Base-by-base conservation (phyloP, 1,140 invertebrate species). In the Dendrolimus kikuchii region DNA sequence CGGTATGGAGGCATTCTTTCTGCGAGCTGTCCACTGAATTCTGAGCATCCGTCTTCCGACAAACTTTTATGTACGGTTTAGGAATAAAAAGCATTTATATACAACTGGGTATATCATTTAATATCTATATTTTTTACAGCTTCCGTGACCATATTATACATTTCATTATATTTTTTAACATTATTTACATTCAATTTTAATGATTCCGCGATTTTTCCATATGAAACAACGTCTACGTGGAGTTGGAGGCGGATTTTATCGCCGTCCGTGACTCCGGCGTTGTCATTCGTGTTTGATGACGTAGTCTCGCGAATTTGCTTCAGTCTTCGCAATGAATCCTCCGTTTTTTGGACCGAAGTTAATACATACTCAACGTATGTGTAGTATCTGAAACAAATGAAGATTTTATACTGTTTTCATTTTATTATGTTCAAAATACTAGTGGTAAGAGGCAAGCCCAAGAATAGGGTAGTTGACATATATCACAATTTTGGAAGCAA, bases 231-330 rank as follows among this genome's bases (percentile, higher is more conserved):
- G 89, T 99, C 97, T 6, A 97, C 90, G 62, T 93, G 91, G 9
- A 99, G 88, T 79, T 99, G 97, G 55, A 94, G 88, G 46, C 96
- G 89, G 78, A 98, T 98, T 88, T 98, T 99, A 76, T 97, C 95
- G 82, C 98, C 96, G 78, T 99, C 97, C 6, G 76, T 92, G 86
- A 80, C 84, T 57, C 87, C 85, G 0, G 72, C 55, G 36, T 75
- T 75, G 5, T 88, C 83, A 46, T 68, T 72, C 37, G 73, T 77
- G 48, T 82, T 68, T 38, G 89, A 89, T 48, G 87, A 85, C 40
- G 88, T 88, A 71, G 91, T 91, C 53, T 95, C 93, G 59, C 94
- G 89, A 47, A 94, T 92, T 88, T 95, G 96, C 78, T 98, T 97
- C 53, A 99, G 88, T 63, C 95, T 91, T 74, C 93, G 91, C 45